Base-by-base conservation (phyloP, 2,888 invertebrate species). In the Cryptocephalus primarius region DNA sequence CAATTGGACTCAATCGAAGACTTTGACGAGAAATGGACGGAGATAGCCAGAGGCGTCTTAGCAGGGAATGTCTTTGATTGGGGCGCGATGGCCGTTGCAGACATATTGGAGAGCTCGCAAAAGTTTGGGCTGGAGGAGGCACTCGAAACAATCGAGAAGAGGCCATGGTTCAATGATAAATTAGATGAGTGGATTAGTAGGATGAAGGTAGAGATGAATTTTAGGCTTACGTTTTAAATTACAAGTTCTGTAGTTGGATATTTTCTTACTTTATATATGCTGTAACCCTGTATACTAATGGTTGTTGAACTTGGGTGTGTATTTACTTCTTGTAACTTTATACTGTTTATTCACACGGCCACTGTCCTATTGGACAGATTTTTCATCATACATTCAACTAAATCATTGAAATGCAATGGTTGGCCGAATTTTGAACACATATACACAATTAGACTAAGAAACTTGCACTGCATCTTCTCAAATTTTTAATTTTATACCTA, bases 11-110 rank as follows among this genome's bases (percentile, higher is more conserved):
- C 74, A 10, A 72, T 92, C 50, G 70, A 74, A 41, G 77, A 75
- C 57, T 72, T 76, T 45, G 62, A 71, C 46, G 71, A 72, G 42
- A 75, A 75, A 58, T 84, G 83, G 83, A 72, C 74, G 51, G 82
- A 83, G 62, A 62, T 84, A 38, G 75, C 79, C 50, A 74, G 74
- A 57, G 84, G 84, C 38, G 75, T 83, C n/a, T 66, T 84, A 55
- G 83, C 83, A 60, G 81, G 95, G 14, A 97, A 97, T 69, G 91
- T 96, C 73, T 96, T 96, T 73, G 96, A 97, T 70, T 95, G 94
- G 92, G 96, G 96, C 44, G 94, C 96, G 1, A 85, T 87, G 68
- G 92, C 91, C 63, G 88, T 93, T 3, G 83, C 87, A 12, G 78
- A 80, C 57, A 82, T 95, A 53, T 76, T 96, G 73, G 87, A 92